Evolutionary conservation across 2,113 vertebrate species (phyloP), one percentile per base, ranked within the genome.

Genomic region (Heloderma charlesbogerti): DNA sequence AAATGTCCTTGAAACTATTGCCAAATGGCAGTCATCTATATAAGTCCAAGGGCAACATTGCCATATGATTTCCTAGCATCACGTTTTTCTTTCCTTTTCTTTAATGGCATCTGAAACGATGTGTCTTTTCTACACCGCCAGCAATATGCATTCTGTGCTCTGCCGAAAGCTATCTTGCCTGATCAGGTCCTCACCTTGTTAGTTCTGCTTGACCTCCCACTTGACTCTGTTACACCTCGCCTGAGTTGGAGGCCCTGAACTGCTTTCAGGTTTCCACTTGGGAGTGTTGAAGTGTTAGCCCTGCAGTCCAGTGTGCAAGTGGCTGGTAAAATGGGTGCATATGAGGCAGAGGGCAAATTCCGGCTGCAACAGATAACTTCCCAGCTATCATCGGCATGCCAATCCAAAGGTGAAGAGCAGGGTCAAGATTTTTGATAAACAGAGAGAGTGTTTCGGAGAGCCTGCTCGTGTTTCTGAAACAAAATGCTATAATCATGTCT

Each of bases 201-300:
- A 92, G 94, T 87, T 92, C 95, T 89, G 96, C 97, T 97, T 97
- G 97, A 97, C 97, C 97, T 96, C 95, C 94, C 94, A 96, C 97
- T 98, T 98, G 97, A 98, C 97, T 96, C 95, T 31, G 20, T 93
- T 96, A 96, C 97, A 97, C 97, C 97, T 97, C 1, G 78, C 92
- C 92, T 96, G 95, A 96, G 96, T 97, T 92, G 93, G 95, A 95
- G 96, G 96, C 95, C 94, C 95, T 95, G 96, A 96, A 87, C 94
- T 92, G 81, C 94, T 95, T 95, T 95, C 93, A 94, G 94, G 89
- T 93, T 95, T 95, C 93, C 96, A 97, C 97, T 97, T 96, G 90
- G 1, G 87, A 94, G 96, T 88, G 97, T 92, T 98, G 98, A 98
- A 97, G 97, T 98, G 98, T 98, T 95, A 97, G 97, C 95, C 96